Percentiles rank a stretch among this genome's conserved stretches.
Evolutionary conservation across 2,888 invertebrate genomes (phyloP).

Genomic region (Abscondita cerata): DNA sequence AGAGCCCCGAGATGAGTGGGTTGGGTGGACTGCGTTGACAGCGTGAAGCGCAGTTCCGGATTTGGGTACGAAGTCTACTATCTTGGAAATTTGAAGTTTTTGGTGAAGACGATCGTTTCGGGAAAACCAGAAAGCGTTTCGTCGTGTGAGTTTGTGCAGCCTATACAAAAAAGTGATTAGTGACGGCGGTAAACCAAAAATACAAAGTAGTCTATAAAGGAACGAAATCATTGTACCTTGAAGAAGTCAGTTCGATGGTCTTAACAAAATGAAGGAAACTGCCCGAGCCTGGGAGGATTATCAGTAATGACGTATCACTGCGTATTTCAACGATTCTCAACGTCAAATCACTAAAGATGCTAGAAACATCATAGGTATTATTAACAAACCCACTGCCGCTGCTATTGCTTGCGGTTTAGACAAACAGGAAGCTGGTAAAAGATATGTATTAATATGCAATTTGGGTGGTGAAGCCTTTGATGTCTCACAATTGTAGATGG

Average conservation of each 20-base stretch:
- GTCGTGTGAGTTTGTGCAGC: too few relatives aligned
- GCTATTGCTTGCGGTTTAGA: conserved; percentile 92
- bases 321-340: conserved; percentile 92
- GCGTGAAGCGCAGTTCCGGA: too few relatives aligned
- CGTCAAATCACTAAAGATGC: conserved; percentile 93
- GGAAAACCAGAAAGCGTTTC: too few relatives aligned
- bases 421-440: conserved; percentile 81
- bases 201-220: conserved; percentile 87
- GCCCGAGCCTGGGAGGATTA: conserved; percentile 88
- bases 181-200: conserved; percentile 81
- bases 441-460: conserved; percentile 83
- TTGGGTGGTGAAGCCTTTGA: conserved; percentile 93
- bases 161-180: conserved; percentile 81
- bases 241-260: conserved; percentile 93
- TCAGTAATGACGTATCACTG: conserved; percentile 88
- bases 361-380: conserved; percentile 89
- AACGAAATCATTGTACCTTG: conserved; percentile 86
- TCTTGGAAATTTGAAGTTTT: too few relatives aligned
- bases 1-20: too few relatives aligned
- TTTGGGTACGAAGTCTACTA: too few relatives aligned
- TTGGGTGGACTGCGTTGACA: too few relatives aligned
- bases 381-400: conserved; percentile 91
- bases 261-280: conserved; percentile 92
- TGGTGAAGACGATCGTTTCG: too few relatives aligned
- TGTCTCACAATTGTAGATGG: conserved; percentile 95